Evolutionary conservation across 2,113 vertebrate genomes (phyloP), one percentile per base, ranked within the genome.

Genomic region (Antechinus stuartii): DNA sequence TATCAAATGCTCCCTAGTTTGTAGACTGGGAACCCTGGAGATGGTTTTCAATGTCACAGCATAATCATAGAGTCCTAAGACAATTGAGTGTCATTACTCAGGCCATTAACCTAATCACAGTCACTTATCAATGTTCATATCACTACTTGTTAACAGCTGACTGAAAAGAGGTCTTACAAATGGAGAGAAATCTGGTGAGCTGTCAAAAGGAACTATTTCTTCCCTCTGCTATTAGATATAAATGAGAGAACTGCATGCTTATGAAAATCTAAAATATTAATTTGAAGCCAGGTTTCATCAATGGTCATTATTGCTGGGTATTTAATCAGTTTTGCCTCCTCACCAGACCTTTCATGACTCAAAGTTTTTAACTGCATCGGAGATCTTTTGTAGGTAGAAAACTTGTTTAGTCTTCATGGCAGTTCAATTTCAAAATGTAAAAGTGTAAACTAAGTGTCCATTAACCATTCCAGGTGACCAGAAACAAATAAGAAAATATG

Each of bases 1-100:
- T n/a, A 84, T 84, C 68, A 84, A 84, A 84, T 23, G 68, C n/a
- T 84, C 68, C 27, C 2, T 6, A 84, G 68, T 16, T 84, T 84
- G 68, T 84, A 84, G n/a, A 84, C 23, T 84, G 68, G 68, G 68
- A 84, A 42, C 68, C n/a, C 68, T 84, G 68, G n/a, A 84, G 68
- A 84, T 23, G 19, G n/a, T 84, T 84, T 42, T 84, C n/a, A 23
- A 19, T 84, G 68, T 84, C 68, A 84, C 19, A 84, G n/a, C 16
- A 84, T 84, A 84, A 84, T 84, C 68, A 84, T 42, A 42, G 68
- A 42, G n/a, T 84, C 68, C n/a, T 84, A 22, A 84, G n/a, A 84
- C 68, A 84, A 84, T 84, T 84, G 68, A 42, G 68, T 84, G 68
- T 84, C 68, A 84, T 84, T 84, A 84, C 68, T 84, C 68, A 84